These are phyloP conservation scores for Verasper variegatus DNA, from an alignment of 2,113 vertebrate species.

Conservation along the genomic window DNA sequence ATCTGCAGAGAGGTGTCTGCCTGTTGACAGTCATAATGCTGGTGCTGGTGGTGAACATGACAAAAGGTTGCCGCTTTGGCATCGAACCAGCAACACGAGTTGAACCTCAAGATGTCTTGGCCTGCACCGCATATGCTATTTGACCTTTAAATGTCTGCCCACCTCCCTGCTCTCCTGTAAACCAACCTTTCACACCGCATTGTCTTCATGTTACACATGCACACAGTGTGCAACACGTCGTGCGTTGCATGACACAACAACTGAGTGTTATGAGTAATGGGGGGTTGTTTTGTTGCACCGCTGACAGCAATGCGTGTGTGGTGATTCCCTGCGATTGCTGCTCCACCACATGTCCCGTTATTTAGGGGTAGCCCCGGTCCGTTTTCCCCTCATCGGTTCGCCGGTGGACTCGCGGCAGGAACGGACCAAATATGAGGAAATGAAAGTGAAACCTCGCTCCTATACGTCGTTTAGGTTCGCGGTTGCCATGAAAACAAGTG, in stretches of 20 bases:
- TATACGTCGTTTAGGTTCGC: background rate
- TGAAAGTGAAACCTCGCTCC: conserved; percentile 1
- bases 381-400: too few species aligned
- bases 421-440: background rate
- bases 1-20: background rate
- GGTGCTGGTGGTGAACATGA: background rate
- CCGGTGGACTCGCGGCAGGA: background rate
- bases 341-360: background rate
- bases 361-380: background rate
- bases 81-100: background rate
- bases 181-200: background rate
- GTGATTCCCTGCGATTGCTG: background rate
- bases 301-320: background rate
- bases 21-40: conserved; percentile 1
- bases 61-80: conserved; percentile 28
- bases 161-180: background rate
- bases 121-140: background rate
- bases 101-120: background rate
- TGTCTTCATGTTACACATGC: background rate
- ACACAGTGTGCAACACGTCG: conserved; percentile 5
- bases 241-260: background rate
- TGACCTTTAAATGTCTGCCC: conserved; percentile 23
- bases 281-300: conserved; percentile 7
- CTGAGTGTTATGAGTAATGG: background rate
- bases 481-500: conserved; percentile 63